These are phyloP conservation scores for Oxytorus armatus DNA, from an alignment of 2,888 invertebrate species.

Conservation along the genomic window DNA sequence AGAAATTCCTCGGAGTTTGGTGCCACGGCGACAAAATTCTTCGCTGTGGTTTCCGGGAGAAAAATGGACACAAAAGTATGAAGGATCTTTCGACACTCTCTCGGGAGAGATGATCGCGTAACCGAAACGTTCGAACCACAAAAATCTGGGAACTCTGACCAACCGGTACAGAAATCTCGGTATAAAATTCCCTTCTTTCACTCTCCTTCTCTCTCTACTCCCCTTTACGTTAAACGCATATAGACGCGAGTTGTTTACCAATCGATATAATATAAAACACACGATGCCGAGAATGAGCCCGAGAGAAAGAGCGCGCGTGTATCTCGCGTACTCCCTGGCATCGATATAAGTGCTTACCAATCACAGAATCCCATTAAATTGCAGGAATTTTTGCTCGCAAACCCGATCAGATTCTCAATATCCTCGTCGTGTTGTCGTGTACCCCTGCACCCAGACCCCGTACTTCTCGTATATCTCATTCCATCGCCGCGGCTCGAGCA, in stretches of 20 bases:
- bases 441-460: constrained; percentile 33
- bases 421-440: constrained; percentile 61
- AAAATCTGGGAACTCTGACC: constrained; percentile 48
- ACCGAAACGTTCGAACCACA: constrained; percentile 10
- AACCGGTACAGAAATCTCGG: constrained; percentile 48
- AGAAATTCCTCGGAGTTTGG: background rate
- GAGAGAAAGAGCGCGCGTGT: constrained; percentile 77
- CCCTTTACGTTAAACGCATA: constrained; percentile 21
- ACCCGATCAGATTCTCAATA: constrained; percentile 75
- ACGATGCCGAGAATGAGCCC: constrained; percentile 65
- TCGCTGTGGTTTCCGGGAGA: constrained; percentile 25
- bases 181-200: constrained; percentile 28
- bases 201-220: too few relatives aligned
- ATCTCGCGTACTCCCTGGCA: constrained; percentile 77
- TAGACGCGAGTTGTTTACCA: constrained; percentile 79
- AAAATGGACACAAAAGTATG: background rate
- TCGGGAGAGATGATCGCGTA: constrained; percentile 32
- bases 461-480: constrained; percentile 56
- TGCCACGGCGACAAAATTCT: constrained; percentile 2
- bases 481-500: constrained; percentile 39
- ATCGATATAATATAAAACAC: constrained; percentile 73
- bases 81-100: constrained; percentile 43
- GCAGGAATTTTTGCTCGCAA: constrained; percentile 82
- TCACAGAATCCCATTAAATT: constrained; percentile 83
- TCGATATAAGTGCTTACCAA: constrained; percentile 79